Evolutionary conservation across 2,113 vertebrate genomes (phyloP), one percentile per base, ranked within the genome.

Genomic region (Enhydra lutris): DNA sequence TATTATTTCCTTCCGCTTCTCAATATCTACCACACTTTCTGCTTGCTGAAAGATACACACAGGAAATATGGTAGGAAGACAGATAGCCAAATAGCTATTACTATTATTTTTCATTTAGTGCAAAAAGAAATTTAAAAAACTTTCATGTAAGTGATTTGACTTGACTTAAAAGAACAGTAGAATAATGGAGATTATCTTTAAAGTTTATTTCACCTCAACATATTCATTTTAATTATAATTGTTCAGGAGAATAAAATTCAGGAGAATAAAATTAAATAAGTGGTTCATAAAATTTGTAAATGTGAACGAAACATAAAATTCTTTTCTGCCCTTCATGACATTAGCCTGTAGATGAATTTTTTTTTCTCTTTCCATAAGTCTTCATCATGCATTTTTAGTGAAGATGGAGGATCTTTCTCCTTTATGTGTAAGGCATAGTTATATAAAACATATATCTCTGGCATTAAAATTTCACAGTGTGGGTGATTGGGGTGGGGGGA

Each of bases 301-400:
- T 0, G 0, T 63, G 10, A 87, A 36, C 39, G 6, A 91, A 52
- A 87, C 24, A 10, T 4, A 45, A 76, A 87, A 12, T 81, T 20
- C 4, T 39, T 0, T 55, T 89, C 9, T 89, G 31, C 8, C 6
- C 4, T 59, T 45, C 11, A 0, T 23, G 20, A 7, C 9, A 0
- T 20, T 45, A 12, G 17, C 90, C 29, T 76, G 13, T 50, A 34
- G 31, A 59, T 81, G 17, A 47, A 47, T 18, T 61, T 86, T 73
- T 18, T 26, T 79, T 67, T 78, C 12, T 69, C 6, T 74, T 82
- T 55, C 11, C 4, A 6, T 21, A n/a, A 45, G 7, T 52, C 20
- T 63, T 12, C 61, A 57, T n/a, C 10, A 57, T 21, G 0, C 21
- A 65, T 55, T 57, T 2, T 83, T 12, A 95, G 17, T 26, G 4